These are phyloP conservation scores for Papilio polyxenes DNA, from an alignment of 1,140 invertebrate species.

Conservation along the genomic window DNA sequence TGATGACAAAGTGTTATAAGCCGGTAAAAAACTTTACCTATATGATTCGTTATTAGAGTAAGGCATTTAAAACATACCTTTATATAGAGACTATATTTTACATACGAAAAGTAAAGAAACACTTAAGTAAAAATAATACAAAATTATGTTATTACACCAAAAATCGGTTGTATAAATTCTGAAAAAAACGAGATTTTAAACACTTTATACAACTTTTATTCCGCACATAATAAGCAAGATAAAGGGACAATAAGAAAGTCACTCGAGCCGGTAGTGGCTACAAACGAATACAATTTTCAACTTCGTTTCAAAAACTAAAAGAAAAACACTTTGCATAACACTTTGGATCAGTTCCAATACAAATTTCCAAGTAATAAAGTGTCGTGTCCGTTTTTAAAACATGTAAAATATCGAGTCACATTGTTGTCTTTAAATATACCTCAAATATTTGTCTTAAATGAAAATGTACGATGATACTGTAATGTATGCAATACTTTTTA, in stretches of 20 bases:
- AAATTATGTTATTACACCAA: neutral
- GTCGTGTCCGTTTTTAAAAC: slow-evolving; percentile 34
- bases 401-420: slow-evolving; percentile 28
- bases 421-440: slow-evolving; percentile 23
- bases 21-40: no score
- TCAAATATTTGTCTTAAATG: slow-evolving; percentile 25
- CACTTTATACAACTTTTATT: slow-evolving; percentile 15
- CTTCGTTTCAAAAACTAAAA: slow-evolving; percentile 18
- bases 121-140: neutral
- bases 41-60: no score
- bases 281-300: slow-evolving; percentile 26
- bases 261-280: neutral
- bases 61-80: no score
- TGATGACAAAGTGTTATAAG: no score
- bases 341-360: slow-evolving; percentile 35
- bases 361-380: slow-evolving; percentile 36
- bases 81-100: no score
- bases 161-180: neutral
- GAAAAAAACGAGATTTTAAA: neutral
- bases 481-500: no score
- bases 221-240: slow-evolving; percentile 20
- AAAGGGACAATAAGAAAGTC: slow-evolving; percentile 16
- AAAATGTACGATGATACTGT: neutral
- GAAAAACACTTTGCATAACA: slow-evolving; percentile 37
- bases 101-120: neutral